phyloP scores from a whole-genome alignment of 2,113 vertebrate genomes.

The Monarcha castaneiventris region DNA sequence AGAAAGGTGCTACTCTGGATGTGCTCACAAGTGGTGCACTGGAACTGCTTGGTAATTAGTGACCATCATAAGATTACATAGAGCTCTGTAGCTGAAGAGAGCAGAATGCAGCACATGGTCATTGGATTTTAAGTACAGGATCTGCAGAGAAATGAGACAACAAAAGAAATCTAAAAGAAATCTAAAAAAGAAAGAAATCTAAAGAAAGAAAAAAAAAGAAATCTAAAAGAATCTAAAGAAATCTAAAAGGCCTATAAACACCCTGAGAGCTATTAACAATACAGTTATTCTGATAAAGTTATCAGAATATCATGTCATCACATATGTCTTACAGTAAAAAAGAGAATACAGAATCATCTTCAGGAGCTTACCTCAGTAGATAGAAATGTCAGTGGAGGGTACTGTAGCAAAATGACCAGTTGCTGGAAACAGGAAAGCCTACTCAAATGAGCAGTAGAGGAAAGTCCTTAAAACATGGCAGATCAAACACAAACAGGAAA shows the following conservation, averaged over 20 bases:
- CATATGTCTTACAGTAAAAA: background rate
- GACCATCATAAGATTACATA: background rate
- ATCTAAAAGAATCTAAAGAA: too few relatives aligned
- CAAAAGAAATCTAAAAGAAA: too few relatives aligned
- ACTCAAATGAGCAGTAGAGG: background rate
- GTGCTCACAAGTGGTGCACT: background rate
- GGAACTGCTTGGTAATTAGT: background rate
- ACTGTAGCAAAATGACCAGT: background rate
- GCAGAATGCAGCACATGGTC: background rate
- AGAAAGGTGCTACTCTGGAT: background rate
- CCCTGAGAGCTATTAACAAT: background rate
- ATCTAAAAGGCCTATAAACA: background rate
- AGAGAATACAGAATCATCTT: background rate
- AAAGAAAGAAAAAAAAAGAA: too few relatives aligned
- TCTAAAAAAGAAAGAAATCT: too few relatives aligned
- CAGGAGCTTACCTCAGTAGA: background rate
- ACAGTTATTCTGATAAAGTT: background rate
- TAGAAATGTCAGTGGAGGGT: background rate
- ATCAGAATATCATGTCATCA: background rate
- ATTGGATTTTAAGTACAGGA: background rate
- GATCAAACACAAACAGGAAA: background rate
- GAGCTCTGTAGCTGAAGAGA: background rate
- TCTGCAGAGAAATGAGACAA: background rate
- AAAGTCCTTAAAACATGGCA: background rate
- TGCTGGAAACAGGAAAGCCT: background rate